Conservation (phyloP, 2,888 invertebrate genomes). For the Callimorpha dominula region DNA sequence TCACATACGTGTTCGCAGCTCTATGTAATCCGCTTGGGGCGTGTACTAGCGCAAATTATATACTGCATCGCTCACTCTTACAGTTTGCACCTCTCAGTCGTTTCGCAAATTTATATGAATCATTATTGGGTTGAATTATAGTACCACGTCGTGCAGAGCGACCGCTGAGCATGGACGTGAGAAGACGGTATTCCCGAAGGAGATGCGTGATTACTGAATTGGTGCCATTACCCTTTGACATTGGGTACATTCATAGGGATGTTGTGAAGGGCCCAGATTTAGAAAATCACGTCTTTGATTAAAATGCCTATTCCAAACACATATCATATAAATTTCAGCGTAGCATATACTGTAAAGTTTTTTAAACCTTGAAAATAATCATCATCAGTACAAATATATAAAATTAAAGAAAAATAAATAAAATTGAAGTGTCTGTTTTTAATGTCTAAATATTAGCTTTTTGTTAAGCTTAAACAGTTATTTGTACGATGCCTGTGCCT, state of each 20-base stretch:
- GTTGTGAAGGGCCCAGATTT: background rate
- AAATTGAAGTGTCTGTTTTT: too few relatives aligned
- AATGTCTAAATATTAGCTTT: too few relatives aligned
- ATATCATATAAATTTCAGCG: background rate
- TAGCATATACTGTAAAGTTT: background rate
- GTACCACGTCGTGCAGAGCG: slow-evolving; percentile 66
- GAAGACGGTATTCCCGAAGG: slow-evolving; percentile 52
- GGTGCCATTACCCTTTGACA: slow-evolving; percentile 49
- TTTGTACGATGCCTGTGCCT: too few relatives aligned
- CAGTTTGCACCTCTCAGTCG: slow-evolving; percentile 79
- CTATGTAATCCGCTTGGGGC: slow-evolving; percentile 67
- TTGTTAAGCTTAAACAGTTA: too few relatives aligned
- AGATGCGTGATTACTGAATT: slow-evolving; percentile 48
- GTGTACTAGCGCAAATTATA: slow-evolving; percentile 72
- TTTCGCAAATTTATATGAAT: slow-evolving; percentile 80
- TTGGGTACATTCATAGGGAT: slow-evolving; percentile 13
- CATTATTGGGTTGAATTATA: slow-evolving; percentile 79
- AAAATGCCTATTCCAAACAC: background rate
- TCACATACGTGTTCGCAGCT: slow-evolving; percentile 49
- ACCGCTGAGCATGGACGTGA: slow-evolving; percentile 57
- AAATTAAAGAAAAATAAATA: too few relatives aligned
- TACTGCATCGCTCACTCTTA: slow-evolving; percentile 70
- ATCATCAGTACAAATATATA: too few relatives aligned
- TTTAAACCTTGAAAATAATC: background rate
- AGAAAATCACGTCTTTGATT: background rate